phyloP scores from a whole-genome alignment of 2,797 vertebrate genomes.

The Amphiprion clarkii region DNA sequence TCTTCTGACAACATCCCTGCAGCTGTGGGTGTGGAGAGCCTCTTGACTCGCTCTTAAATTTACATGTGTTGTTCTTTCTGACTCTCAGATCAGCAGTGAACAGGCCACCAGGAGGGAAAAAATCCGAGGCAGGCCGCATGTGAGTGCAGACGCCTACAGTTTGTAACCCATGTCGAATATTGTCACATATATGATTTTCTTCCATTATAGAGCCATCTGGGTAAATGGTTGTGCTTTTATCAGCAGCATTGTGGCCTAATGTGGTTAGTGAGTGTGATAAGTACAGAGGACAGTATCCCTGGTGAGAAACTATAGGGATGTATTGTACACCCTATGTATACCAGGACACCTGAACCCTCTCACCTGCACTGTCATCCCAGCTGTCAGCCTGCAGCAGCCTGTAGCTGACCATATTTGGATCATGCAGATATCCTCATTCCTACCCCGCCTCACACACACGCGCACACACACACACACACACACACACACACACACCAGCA shows the following conservation, averaged over 20 bases:
- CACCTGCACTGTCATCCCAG: constrained; percentile 43
- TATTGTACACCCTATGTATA: constrained; percentile 57
- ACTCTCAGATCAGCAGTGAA: constrained; percentile 46
- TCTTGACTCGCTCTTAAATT: constrained; percentile 67
- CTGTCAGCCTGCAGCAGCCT: constrained; percentile 37
- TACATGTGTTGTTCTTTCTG: constrained; percentile 60
- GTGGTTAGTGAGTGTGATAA: constrained; percentile 75
- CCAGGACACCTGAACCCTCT: constrained; percentile 72
- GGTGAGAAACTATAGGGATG: constrained; percentile 60
- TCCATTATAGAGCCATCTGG: constrained; percentile 74
- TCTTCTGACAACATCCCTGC: constrained; percentile 80
- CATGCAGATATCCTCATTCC: constrained; percentile 34
- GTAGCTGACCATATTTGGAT: constrained; percentile 58
- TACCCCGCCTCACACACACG: constrained; percentile 11
- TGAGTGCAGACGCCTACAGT: constrained; percentile 33
- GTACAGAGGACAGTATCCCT: constrained; percentile 58
- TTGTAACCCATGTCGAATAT: constrained; percentile 55
- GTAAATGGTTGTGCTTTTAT: constrained; percentile 68
- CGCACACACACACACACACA: constrained; percentile 1
- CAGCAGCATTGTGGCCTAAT: constrained; percentile 63
- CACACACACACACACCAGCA: constrained; percentile 36
- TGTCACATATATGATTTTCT: constrained; percentile 54
- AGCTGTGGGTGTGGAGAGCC: constrained; percentile 69
- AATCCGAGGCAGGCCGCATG: constrained; percentile 42
- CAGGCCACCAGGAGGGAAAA: constrained; percentile 48